phyloP scores from a whole-genome alignment of 2,888 invertebrate genomes.

The Limnephilus auricula region DNA sequence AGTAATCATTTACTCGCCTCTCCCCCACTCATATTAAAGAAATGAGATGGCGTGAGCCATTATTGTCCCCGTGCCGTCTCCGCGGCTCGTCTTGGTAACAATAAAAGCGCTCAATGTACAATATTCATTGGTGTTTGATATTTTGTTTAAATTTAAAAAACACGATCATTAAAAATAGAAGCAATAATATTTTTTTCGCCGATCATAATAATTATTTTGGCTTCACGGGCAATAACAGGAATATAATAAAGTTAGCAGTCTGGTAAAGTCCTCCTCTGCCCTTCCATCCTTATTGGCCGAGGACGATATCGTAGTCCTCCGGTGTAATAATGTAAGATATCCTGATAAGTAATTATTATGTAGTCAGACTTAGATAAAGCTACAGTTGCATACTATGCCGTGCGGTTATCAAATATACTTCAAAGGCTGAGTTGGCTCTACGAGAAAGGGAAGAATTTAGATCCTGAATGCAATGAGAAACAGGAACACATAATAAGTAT shows the following conservation, averaged over 20 bases:
- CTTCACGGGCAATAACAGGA: too few relatives aligned
- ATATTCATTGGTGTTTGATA: too few relatives aligned
- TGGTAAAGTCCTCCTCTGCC: not conserved
- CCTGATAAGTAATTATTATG: slow-evolving; percentile 61
- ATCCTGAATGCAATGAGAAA: not conserved
- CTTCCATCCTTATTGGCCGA: slow-evolving; percentile 19
- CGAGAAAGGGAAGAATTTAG: not conserved
- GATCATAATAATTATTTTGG: too few relatives aligned
- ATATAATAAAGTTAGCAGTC: not conserved
- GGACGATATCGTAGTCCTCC: slow-evolving; percentile 7
- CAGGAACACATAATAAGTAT: not conserved
- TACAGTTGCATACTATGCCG: slow-evolving; percentile 52
- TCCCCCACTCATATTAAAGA: too few relatives aligned
- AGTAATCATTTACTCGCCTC: too few relatives aligned
- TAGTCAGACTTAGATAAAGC: slow-evolving; percentile 58
- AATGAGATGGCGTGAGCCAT: too few relatives aligned
- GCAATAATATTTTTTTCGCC: too few relatives aligned
- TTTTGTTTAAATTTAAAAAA: too few relatives aligned
- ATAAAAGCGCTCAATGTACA: too few relatives aligned
- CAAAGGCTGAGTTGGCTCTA: not conserved
- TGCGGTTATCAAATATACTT: not conserved
- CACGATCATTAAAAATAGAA: too few relatives aligned
- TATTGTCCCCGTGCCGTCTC: too few relatives aligned
- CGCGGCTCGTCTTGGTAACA: too few relatives aligned
- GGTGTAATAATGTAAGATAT: slow-evolving; percentile 23